Evolutionary conservation across 2,113 vertebrate species (phyloP), one percentile per base, ranked within the genome.

Genomic region (Speoplatyrhinus poulsoni): DNA sequence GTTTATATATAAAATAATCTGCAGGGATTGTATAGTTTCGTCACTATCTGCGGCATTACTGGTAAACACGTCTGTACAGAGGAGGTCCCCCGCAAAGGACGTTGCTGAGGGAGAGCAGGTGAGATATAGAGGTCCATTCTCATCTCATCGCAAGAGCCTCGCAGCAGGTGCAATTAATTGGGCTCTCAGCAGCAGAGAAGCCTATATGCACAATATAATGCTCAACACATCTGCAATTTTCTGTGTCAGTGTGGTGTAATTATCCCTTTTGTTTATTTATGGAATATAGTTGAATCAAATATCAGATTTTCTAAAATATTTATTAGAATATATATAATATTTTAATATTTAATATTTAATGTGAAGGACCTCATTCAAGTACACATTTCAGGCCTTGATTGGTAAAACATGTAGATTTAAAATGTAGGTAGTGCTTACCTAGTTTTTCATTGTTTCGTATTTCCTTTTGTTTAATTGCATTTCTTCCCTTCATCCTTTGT

Each of bases 31-130:
- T 72, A 81, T 75, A 69, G 71, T 80, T 86, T 89, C 89, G 83
- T 91, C 90, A 88, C 88, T 89, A 92, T 92, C 92, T 93, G 92
- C 85, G 90, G 85, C 84, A 86, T 87, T 73, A 84, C 87, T 89
- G 81, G 82, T 82, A 81, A 87, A 86, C 86, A 87, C 82, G 83
- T 84, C 84, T 87, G 86, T 77, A 61, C 70, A 73, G 73, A 71
- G 65, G 84, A 79, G 72, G 80, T 74, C 62, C 74, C 77, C 72
- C 67, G 67, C 55, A 54, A 8, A 56, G 54, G 11, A 56, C 7
- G 16, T 17, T n/a, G 19, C n/a, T 56, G 54, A 10, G 54, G 16
- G n/a, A 17, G 8, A 19, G 15, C 36, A 41, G 0, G 72, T 69
- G 81, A 85, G 67, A 79, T 66, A 76, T 83, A 86, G 85, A 82